phyloP scores from a whole-genome alignment of 2,888 invertebrate species.

The Aquatica leii region DNA sequence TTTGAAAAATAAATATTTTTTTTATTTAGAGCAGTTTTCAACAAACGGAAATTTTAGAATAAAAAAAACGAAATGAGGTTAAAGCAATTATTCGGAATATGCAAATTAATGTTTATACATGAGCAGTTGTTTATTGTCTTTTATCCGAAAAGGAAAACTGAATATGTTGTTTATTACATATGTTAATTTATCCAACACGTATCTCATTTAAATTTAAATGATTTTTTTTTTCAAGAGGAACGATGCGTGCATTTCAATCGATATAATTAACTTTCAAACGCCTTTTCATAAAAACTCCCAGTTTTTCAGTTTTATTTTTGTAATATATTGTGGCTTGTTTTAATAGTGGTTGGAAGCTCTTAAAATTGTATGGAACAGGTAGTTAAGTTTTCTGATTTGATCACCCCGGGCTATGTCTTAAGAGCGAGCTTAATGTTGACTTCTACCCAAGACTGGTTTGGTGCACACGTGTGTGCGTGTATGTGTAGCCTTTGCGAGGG shows the following conservation, averaged over 20 bases:
- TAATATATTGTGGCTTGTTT: slow-evolving; percentile 5
- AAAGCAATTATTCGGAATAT: slow-evolving; percentile 8
- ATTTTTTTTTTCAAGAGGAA: background rate
- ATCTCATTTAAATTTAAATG: slow-evolving; percentile 11
- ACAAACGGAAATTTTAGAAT: background rate
- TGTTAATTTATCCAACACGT: slow-evolving; percentile 10
- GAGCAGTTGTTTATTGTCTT: slow-evolving; percentile 9
- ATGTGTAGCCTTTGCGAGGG: slow-evolving; percentile 32
- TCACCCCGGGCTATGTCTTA: slow-evolving; percentile 17
- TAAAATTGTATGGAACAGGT: slow-evolving; percentile 22
- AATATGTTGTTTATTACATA: slow-evolving; percentile 3
- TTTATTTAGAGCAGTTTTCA: background rate
- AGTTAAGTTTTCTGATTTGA: slow-evolving; percentile 24
- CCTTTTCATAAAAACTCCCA: slow-evolving; percentile 3
- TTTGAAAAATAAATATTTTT: too few species aligned
- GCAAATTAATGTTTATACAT: slow-evolving; percentile 6
- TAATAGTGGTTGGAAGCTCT: slow-evolving; percentile 17
- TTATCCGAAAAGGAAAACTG: slow-evolving; percentile 6
- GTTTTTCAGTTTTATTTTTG: slow-evolving; percentile 8
- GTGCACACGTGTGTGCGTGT: slow-evolving; percentile 34
- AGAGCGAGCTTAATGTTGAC: slow-evolving; percentile 26
- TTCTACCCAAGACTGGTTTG: slow-evolving; percentile 35
- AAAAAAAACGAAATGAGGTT: background rate
- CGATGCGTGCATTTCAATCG: slow-evolving; percentile 9
- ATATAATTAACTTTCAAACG: slow-evolving; percentile 12